These are phyloP conservation scores for Pangasianodon hypophthalmus DNA, from an alignment of 2,113 vertebrate genomes.

Conservation along the genomic window DNA sequence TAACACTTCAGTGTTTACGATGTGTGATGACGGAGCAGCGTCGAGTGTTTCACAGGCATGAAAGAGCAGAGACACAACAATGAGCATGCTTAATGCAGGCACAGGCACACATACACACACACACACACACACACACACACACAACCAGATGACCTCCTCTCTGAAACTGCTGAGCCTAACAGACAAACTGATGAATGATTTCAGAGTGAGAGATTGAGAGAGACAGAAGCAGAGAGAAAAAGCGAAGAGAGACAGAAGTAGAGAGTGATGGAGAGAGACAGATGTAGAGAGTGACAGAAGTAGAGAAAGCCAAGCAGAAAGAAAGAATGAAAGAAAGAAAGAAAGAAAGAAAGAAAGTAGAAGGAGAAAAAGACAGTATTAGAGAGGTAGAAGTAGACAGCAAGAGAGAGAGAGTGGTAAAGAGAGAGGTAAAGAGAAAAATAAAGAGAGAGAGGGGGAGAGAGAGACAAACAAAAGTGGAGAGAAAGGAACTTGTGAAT, in stretches of 20 bases:
- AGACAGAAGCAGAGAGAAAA: not conserved
- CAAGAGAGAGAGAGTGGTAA: not conserved
- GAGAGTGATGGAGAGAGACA: not conserved
- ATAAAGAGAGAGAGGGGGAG: not conserved
- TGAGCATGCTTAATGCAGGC: not conserved
- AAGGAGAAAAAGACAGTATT: not conserved
- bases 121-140: conserved; percentile 3
- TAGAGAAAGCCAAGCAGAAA: not conserved
- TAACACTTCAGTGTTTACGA: not conserved
- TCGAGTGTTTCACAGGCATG: not conserved
- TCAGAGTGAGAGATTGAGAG: not conserved
- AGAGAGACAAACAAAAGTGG: not conserved
- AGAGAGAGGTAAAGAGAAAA: not conserved
- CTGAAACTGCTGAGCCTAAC: not conserved
- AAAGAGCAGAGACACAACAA: not conserved
- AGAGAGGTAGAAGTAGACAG: not conserved
- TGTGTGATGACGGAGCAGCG: not conserved
- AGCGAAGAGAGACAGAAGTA: not conserved
- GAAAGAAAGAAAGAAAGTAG: not conserved
- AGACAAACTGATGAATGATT: not conserved
- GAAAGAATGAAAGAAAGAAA: not conserved
- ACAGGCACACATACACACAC: not conserved
- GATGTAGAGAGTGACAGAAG: not conserved
- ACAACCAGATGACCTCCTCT: not conserved
- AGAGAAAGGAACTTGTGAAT: not conserved